Evolutionary conservation across 2,113 vertebrate species (phyloP).

Genomic region (Peromyscus leucopus): DNA sequence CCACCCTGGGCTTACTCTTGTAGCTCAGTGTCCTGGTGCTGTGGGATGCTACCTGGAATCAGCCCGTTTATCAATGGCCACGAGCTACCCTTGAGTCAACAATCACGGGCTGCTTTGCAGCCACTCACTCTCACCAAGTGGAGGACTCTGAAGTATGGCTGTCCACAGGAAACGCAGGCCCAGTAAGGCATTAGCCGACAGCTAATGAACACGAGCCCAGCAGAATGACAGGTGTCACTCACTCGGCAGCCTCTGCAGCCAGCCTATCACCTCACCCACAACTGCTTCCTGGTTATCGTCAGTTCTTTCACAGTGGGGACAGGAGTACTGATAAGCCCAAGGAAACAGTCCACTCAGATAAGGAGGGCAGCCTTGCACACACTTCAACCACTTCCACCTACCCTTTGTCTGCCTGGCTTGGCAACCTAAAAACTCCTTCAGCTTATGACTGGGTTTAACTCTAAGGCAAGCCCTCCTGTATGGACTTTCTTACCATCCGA

Average conservation of each 20-base stretch:
- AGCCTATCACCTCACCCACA: rapidly evolving
- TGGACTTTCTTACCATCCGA: not conserved
- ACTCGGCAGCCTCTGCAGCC: not conserved
- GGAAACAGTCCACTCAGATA: not conserved
- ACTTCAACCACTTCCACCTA: not conserved
- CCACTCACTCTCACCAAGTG: not conserved
- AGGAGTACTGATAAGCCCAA: not conserved
- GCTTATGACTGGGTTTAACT: not conserved
- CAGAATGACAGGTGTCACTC: not conserved
- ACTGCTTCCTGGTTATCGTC: not conserved
- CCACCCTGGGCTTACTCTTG: not conserved
- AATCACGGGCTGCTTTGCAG: rapidly evolving
- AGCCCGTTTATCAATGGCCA: rapidly evolving
- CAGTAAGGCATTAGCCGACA: not conserved
- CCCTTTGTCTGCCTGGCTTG: not conserved
- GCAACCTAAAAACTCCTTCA: not conserved
- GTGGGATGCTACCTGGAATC: not conserved
- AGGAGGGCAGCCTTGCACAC: not conserved
- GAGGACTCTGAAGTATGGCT: not conserved
- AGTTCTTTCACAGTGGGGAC: not conserved
- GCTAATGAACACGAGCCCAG: not conserved
- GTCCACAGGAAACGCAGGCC: not conserved
- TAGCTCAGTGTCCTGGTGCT: not conserved
- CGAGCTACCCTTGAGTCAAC: not conserved
- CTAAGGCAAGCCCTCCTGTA: not conserved